Base-by-base conservation (phyloP, 2,797 vertebrate species). In the Notolabrus celidotus region DNA sequence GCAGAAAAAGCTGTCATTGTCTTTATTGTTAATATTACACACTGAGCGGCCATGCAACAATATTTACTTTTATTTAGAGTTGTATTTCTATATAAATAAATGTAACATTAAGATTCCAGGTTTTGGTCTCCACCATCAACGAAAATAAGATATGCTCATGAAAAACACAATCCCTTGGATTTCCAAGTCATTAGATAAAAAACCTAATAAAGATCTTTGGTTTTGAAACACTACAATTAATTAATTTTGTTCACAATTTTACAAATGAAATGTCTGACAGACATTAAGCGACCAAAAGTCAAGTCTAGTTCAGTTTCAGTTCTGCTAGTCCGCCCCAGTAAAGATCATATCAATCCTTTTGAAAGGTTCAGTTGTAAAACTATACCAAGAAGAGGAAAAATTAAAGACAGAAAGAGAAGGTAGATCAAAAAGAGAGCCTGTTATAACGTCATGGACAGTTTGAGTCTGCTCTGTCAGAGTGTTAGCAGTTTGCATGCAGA, bases 401-500 rank as follows among this genome's bases (percentile, higher is more conserved):
- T 20, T 14, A 62, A n/a, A 8, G 29, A 4, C 7, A 27, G 3
- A 55, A 39, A 42, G 7, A 38, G 67, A 47, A 20, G 10, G n/a
- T 19, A 58, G n/a, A 58, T 50, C 31, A 42, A 29, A 17, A 38
- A 58, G 34, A 61, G 5, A 29, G 38, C 9, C 11, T 23, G 25
- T 49, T 39, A 50, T 19, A 42, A 20, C 1, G 0, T 47, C 12
- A 46, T 33, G 10, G 17, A 10, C 19, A n/a, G 45, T 71, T 77
- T 62, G 12, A 38, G 16, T 7, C 54, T 1, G 29, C 47, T 60
- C 33, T 52, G 52, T 63, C 4, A 20, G 43, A 22, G n/a, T 0
- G 36, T 20, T 10, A 51, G 42, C 64, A 34, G 61, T 33, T 38
- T 52, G 56, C 51, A 58, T 2, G 8, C 51, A 22, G 36, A 47